A percentile compares a stretch with the other conserved stretches of the same genome.
Evolutionary conservation across 1,140 invertebrate genomes (phyloP).

Genomic region (Aleiodes sp.): DNA sequence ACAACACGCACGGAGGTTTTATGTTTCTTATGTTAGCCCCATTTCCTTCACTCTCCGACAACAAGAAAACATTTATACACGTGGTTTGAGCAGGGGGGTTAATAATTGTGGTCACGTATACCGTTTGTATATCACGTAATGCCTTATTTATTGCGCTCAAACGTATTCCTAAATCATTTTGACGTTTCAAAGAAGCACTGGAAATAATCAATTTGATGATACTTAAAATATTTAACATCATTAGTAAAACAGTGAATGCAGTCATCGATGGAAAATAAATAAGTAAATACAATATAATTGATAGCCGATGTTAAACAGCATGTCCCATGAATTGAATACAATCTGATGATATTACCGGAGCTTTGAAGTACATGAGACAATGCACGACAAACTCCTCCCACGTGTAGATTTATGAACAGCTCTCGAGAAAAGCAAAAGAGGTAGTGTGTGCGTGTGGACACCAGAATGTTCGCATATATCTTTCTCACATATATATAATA

Average conservation of each 20-base stretch:
- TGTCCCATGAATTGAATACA: background rate
- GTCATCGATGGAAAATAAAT: background rate
- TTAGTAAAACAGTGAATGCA: background rate
- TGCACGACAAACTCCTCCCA: slow-evolving; percentile 13
- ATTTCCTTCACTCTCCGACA: background rate
- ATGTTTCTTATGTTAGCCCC: slow-evolving; percentile 4
- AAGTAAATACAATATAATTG: background rate
- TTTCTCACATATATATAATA: background rate
- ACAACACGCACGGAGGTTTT: background rate
- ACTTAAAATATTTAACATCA: background rate
- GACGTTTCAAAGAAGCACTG: background rate
- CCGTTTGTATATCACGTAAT: slow-evolving; percentile 8
- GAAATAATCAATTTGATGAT: background rate
- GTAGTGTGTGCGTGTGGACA: background rate
- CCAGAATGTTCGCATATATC: background rate
- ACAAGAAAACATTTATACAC: background rate
- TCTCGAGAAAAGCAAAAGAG: background rate
- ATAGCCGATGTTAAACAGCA: background rate
- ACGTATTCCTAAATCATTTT: background rate
- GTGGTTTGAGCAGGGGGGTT: background rate
- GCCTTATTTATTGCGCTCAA: slow-evolving; percentile 12
- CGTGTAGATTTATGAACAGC: slow-evolving; percentile 16
- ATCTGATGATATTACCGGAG: background rate
- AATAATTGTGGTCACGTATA: slow-evolving; percentile 25
- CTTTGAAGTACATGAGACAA: slow-evolving; percentile 6